Evolutionary conservation across 1,140 invertebrate genomes (phyloP).

Genomic region (Hypsibius dujardini): DNA sequence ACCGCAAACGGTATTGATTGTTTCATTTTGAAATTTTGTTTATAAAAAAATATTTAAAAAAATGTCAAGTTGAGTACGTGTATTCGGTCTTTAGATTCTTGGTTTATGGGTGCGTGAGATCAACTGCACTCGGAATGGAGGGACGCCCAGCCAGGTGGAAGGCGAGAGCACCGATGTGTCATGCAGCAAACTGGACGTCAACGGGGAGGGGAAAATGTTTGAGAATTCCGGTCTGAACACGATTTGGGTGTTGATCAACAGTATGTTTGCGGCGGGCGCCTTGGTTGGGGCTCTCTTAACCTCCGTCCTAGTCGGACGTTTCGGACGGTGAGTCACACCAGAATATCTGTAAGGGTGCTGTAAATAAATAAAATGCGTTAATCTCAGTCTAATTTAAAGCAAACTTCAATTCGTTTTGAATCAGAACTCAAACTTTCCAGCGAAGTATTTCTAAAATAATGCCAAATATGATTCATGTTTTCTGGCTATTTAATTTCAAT

Average conservation of each 20-base stretch:
- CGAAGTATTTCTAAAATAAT: too few species aligned
- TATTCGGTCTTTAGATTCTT: not conserved
- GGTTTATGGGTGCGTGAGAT: not conserved
- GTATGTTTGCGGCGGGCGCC: not conserved
- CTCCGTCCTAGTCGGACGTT: not conserved
- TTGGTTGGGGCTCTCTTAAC: not conserved
- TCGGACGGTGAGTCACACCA: not conserved
- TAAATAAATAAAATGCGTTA: too few species aligned
- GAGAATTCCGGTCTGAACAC: not conserved
- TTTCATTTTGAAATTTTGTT: too few species aligned
- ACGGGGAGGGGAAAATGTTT: not conserved
- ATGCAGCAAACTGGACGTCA: not conserved
- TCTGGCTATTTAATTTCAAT: too few species aligned
- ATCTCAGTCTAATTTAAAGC: too few species aligned
- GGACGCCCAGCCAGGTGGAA: not conserved
- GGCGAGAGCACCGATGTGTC: not conserved
- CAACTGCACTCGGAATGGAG: not conserved
- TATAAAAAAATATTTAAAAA: too few species aligned
- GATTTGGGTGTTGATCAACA: not conserved
- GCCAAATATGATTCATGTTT: too few species aligned
- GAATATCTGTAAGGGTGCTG: too few species aligned
- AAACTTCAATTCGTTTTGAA: too few species aligned
- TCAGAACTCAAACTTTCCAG: too few species aligned
- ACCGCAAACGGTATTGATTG: not conserved
- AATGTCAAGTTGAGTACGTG: too few species aligned